Percentiles rank a stretch among this genome's conserved stretches.
Evolutionary conservation across 64 coral and sea anemone species (phyloP).

Genomic region (Montipora cactus): DNA sequence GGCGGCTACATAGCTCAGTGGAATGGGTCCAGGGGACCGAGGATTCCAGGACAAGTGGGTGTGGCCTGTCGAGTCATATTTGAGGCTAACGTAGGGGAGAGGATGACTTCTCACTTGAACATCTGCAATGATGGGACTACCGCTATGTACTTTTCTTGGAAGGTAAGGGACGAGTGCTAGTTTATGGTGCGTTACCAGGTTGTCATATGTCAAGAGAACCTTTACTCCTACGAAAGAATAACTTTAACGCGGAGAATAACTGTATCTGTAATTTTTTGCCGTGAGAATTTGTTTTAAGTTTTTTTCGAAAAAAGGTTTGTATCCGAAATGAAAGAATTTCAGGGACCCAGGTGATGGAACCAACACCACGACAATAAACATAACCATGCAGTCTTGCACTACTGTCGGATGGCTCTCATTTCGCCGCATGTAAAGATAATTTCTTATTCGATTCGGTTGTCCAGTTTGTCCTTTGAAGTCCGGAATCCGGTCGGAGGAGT

Average conservation of each 20-base stretch:
- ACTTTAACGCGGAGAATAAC: too few species aligned
- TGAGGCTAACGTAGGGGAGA: slow-evolving; percentile 72
- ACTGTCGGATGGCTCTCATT: neutral
- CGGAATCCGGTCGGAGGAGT: too few species aligned
- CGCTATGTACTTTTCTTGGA: slow-evolving; percentile 97
- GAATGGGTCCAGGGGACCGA: slow-evolving; percentile 74
- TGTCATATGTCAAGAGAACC: too few species aligned
- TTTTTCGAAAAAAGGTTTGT: too few species aligned
- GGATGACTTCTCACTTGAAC: slow-evolving; percentile 81
- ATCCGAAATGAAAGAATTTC: too few species aligned
- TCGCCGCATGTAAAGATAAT: too few species aligned
- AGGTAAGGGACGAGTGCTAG: slow-evolving; percentile 49
- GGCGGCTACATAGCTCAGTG: slow-evolving; percentile 84
- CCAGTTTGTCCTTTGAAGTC: too few species aligned
- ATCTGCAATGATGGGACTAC: slow-evolving; percentile 96
- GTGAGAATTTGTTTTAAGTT: neutral
- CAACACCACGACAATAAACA: too few species aligned
- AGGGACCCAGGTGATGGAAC: too few species aligned
- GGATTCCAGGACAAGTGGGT: slow-evolving; percentile 66
- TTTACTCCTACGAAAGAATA: too few species aligned
- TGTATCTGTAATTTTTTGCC: too few species aligned
- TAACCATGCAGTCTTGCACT: neutral
- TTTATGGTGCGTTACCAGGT: neutral
- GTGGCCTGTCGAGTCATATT: slow-evolving; percentile 78
- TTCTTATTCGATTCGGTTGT: too few species aligned